phyloP scores from a whole-genome alignment of 2,797 vertebrate genomes.

The Pelobates cultripes region DNA sequence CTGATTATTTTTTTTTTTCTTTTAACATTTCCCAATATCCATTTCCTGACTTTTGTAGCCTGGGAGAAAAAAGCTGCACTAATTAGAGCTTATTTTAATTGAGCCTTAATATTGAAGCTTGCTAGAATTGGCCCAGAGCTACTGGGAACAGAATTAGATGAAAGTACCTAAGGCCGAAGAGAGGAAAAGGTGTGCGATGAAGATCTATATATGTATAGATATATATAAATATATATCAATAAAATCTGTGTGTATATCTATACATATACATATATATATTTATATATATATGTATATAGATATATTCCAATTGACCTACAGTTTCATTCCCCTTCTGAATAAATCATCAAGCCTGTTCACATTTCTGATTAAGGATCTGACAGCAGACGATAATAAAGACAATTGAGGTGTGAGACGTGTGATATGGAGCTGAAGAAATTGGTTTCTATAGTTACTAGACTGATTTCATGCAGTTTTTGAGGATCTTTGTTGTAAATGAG shows the following conservation, averaged over 20 bases:
- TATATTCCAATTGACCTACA: slow-evolving; percentile 81
- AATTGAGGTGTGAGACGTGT: slow-evolving; percentile 83
- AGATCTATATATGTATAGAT: slow-evolving; percentile 66
- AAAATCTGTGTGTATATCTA: too few relatives aligned
- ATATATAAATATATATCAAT: too few relatives aligned
- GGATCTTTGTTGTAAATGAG: slow-evolving; percentile 80
- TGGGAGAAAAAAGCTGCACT: slow-evolving; percentile 94
- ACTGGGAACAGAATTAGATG: slow-evolving; percentile 96
- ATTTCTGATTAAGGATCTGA: slow-evolving; percentile 85
- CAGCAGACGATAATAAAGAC: slow-evolving; percentile 84
- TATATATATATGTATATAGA: background rate
- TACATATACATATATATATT: too few relatives aligned
- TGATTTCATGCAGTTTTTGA: slow-evolving; percentile 80
- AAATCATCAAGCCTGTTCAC: slow-evolving; percentile 84
- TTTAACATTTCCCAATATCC: slow-evolving; percentile 96
- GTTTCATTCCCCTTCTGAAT: slow-evolving; percentile 79
- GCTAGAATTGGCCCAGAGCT: slow-evolving; percentile 95
- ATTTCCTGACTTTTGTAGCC: slow-evolving; percentile 98
- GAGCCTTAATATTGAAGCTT: slow-evolving; percentile 99
- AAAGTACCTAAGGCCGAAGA: slow-evolving; percentile 92
- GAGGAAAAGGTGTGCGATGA: slow-evolving; percentile 65
- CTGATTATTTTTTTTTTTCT: slow-evolving; percentile 78
- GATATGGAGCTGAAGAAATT: slow-evolving; percentile 82
- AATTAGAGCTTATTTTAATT: slow-evolving; percentile 99
- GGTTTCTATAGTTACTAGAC: slow-evolving; percentile 85